Conservation (phyloP, 2,113 vertebrate species). For the Lamprologus speciosus region DNA sequence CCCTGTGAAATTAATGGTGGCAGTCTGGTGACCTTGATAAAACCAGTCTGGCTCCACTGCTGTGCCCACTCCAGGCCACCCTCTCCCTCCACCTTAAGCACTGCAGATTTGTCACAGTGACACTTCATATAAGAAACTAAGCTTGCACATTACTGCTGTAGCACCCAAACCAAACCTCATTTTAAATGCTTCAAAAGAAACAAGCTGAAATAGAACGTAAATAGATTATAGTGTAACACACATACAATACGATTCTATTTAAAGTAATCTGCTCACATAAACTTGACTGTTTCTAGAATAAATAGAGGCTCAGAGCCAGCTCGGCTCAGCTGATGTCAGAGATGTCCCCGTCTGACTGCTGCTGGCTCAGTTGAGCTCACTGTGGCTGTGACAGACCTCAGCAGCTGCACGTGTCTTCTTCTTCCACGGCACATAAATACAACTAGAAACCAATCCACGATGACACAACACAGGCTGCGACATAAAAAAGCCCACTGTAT, state of each 20-base stretch:
- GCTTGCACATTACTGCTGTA: not conserved
- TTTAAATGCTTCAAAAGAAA: not conserved
- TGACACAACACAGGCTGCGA: not conserved
- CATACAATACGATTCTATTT: not conserved
- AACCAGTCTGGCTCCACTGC: not conserved
- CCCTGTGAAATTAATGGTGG: not conserved
- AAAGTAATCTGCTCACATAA: not conserved
- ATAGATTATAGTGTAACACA: not conserved
- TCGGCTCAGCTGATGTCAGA: constrained; percentile 5
- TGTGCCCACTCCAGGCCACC: not conserved
- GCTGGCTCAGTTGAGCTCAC: constrained; percentile 20
- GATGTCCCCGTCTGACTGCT: constrained; percentile 1
- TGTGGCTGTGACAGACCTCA: constrained; percentile 1
- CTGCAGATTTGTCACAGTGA: not conserved
- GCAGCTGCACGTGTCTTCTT: constrained; percentile 41
- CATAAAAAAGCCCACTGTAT: accelerated
- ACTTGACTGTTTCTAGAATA: not conserved
- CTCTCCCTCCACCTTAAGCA: accelerated
- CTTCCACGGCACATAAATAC: not conserved
- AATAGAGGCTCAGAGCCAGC: not conserved
- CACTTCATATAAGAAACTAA: not conserved
- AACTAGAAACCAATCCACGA: not conserved
- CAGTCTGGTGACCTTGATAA: not conserved
- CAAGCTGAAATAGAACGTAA: not conserved
- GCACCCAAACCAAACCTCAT: not conserved